Conservation (phyloP, 2,888 invertebrate species). For the Trichopria drosophilae region DNA sequence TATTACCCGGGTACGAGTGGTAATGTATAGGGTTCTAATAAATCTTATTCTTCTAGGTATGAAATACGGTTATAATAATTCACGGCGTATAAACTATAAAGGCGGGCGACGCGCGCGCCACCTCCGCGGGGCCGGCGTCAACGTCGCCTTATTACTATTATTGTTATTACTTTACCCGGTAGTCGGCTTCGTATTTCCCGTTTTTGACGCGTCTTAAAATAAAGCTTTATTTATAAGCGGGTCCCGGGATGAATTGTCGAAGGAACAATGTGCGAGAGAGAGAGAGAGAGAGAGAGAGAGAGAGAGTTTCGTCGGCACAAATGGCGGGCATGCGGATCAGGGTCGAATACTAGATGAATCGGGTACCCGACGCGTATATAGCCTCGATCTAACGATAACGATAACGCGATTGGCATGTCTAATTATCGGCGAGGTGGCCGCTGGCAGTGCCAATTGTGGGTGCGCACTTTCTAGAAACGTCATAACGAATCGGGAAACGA, state of each 20-base stretch:
- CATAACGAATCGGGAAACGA: too few relatives aligned
- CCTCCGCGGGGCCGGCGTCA: too few relatives aligned
- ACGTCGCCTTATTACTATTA: too few relatives aligned
- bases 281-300: neutral
- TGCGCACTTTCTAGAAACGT: conserved; percentile 17
- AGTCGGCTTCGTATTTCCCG: too few relatives aligned
- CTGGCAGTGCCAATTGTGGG: too few relatives aligned
- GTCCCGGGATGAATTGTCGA: conserved; percentile 11
- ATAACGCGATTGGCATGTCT: conserved; percentile 17
- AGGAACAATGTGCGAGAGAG: conserved; percentile 2
- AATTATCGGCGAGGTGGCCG: conserved; percentile 21
- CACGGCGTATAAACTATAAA: conserved; percentile 56
- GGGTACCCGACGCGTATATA: conserved; percentile 3
- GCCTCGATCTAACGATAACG: conserved; percentile 10
- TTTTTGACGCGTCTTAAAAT: too few relatives aligned
- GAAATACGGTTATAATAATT: conserved; percentile 58
- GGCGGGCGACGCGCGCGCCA: conserved; percentile 33
- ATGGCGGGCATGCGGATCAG: conserved; percentile 16
- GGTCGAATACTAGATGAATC: conserved; percentile 22
- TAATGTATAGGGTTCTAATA: conserved; percentile 54
- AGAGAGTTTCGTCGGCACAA: neutral
- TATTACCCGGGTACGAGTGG: conserved; percentile 46
- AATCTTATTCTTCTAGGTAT: conserved; percentile 51
- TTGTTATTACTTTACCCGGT: too few relatives aligned
- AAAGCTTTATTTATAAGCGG: too few relatives aligned